These are phyloP conservation scores for Anarhynchus alexandrinus DNA, from an alignment of 2,113 vertebrate genomes.

Conservation along the genomic window DNA sequence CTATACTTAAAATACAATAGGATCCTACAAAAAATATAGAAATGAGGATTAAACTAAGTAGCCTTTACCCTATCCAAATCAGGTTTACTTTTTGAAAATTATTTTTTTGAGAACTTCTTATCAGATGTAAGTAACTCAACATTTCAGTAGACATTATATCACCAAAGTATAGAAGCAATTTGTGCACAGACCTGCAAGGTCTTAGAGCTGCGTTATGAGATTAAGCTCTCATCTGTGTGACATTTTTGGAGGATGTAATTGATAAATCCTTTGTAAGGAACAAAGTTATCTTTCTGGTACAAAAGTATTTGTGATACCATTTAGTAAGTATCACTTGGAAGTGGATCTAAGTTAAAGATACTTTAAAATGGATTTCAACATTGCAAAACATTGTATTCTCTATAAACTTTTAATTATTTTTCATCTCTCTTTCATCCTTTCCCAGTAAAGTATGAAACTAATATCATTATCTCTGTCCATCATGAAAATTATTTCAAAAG, in stretches of 20 bases:
- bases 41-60: neutral
- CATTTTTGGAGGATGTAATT: constrained; percentile 18
- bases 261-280: constrained; percentile 14
- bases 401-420: constrained; percentile 35
- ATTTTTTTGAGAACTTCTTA: neutral
- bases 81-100: neutral
- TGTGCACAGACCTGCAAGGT: neutral
- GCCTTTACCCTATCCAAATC: neutral
- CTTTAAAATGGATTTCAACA: constrained; percentile 21
- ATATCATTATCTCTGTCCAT: constrained; percentile 5
- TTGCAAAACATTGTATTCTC: constrained; percentile 13
- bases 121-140: neutral
- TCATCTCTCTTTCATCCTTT: neutral
- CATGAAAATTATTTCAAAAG: neutral
- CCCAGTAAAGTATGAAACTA: neutral
- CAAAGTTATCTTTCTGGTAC: constrained; percentile 1
- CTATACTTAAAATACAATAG: neutral
- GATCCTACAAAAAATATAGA: neutral
- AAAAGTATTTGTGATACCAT: neutral
- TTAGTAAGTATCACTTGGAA: neutral
- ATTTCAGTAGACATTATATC: neutral
- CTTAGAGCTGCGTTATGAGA: neutral
- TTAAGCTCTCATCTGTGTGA: neutral
- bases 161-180: neutral
- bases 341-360: constrained; percentile 10